Evolutionary conservation across 2,797 vertebrate genomes (phyloP).

Genomic region (Rhyacichthys aspro): DNA sequence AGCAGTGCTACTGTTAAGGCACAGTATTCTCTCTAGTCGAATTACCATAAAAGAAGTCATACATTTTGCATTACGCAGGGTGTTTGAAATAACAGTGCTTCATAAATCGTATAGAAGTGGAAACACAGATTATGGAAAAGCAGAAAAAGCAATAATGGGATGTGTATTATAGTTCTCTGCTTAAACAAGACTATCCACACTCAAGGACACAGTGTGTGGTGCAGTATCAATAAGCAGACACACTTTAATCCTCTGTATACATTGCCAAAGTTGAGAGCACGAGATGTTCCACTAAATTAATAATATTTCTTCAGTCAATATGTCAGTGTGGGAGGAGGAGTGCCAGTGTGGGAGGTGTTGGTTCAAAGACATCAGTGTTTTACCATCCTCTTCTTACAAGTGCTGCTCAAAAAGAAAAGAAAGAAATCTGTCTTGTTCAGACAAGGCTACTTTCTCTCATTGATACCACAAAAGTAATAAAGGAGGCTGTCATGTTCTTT

Average conservation of each 20-base stretch:
- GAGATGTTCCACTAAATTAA: not conserved
- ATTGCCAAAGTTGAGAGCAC: not conserved
- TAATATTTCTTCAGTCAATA: constrained; percentile 5
- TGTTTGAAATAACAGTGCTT: constrained; percentile 9
- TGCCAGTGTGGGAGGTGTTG: constrained; percentile 5
- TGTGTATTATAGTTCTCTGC: not conserved
- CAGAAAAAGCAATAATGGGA: not conserved
- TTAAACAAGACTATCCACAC: constrained; percentile 2
- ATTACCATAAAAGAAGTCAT: constrained; percentile 20
- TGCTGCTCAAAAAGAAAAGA: not conserved
- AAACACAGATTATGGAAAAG: constrained; percentile 5
- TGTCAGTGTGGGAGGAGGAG: not conserved
- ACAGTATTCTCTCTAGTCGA: constrained; percentile 14
- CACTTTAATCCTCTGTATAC: not conserved
- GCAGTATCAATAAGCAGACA: constrained; percentile 1
- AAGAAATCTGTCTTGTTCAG: not conserved
- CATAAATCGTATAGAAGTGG: not conserved
- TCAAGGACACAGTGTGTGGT: not conserved
- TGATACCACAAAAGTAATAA: not conserved
- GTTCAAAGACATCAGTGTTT: not conserved
- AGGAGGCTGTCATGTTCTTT: not conserved
- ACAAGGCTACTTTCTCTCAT: not conserved
- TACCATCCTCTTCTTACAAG: not conserved
- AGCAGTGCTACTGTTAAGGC: constrained; percentile 1
- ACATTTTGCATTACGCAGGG: constrained; percentile 31